Evolutionary conservation across 2,888 invertebrate genomes (phyloP), one percentile per base, ranked within the genome.

Genomic region (Stenotaenia linearis): DNA sequence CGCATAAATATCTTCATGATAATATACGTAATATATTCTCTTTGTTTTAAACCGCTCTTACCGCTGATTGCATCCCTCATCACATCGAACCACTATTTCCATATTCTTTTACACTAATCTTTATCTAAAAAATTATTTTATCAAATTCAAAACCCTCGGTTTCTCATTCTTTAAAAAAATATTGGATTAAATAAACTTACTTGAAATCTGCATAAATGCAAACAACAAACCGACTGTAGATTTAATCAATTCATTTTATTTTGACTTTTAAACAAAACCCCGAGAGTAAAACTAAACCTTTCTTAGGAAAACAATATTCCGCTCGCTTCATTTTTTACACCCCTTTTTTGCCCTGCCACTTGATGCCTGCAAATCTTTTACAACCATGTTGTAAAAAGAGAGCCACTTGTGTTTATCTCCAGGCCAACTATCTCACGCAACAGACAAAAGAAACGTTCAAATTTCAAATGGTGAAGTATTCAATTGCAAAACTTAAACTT

Each of bases 351-450:
- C 61, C 61, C 61, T 25, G 61, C 61, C 25, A 61, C 61, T 61
- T 61, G 61, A 61, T 61, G 61, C 61, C 61, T 61, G 61, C 61
- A 61, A 61, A 61, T 61, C 61, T 61, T 61, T 61, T 61, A 61
- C 61, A 61, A 61, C 61, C 61, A 28, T 61, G 61, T 61, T 61
- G 61, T 61, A 61, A 61, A 61, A 61, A 61, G 61, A 61, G 61
- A 61, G 61, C 61, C 61, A 61, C 61, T 61, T 61, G 61, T 61
- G 61, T 61, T 61, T 61, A 61, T 61, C 61, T 61, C 61, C 61
- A 18, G 61, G 61, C 61, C 61, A 61, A 61, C 61, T 61, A 61
- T 61, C 23, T 61, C 25, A 15, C 61, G 23, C 61, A 61, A 61
- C 61, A 61, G 61, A 61, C 61, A 61, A 61, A 61, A 28, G 28